Conservation (phyloP, 1,140 invertebrate species). For the Muscidifurax raptorellus region DNA sequence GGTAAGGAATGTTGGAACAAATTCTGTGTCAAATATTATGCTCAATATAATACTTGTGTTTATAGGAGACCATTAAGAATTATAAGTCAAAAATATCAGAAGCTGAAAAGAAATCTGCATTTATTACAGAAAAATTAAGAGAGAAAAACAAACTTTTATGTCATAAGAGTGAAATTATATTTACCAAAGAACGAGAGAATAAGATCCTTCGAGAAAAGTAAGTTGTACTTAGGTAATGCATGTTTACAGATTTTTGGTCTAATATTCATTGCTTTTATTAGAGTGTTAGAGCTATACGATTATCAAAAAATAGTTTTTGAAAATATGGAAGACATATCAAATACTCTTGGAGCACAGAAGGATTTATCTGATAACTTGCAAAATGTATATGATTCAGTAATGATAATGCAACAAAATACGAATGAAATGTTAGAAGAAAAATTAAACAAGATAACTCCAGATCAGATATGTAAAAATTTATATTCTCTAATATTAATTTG, state of each 20-base stretch:
- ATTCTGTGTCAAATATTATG: neutral
- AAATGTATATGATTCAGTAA: conserved; percentile 9
- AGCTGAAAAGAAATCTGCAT: neutral
- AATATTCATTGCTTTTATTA: conserved; percentile 10
- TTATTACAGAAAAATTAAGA: conserved; percentile 9
- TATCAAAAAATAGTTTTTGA: conserved; percentile 47
- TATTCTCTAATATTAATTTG: conserved; percentile 23
- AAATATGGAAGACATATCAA: conserved; percentile 34
- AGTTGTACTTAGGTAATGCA: neutral
- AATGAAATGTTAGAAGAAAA: conserved; percentile 25
- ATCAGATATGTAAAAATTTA: conserved; percentile 30
- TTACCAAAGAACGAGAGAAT: conserved; percentile 43
- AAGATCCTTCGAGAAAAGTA: conserved; percentile 47
- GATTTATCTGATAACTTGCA: conserved; percentile 12
- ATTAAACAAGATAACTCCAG: conserved; percentile 15
- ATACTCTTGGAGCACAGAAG: conserved; percentile 13
- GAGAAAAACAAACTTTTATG: conserved; percentile 36
- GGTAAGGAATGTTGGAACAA: conserved; percentile 13
- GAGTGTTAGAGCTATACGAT: conserved; percentile 42
- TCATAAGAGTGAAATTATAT: conserved; percentile 41
- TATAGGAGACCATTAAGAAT: conserved; percentile 42
- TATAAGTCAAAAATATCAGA: conserved; percentile 39
- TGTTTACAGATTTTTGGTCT: neutral
- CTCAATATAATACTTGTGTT: neutral
- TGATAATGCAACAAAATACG: conserved; percentile 26